Conservation (phyloP, 2,113 vertebrate species). For the Panthera tigris region DNA sequence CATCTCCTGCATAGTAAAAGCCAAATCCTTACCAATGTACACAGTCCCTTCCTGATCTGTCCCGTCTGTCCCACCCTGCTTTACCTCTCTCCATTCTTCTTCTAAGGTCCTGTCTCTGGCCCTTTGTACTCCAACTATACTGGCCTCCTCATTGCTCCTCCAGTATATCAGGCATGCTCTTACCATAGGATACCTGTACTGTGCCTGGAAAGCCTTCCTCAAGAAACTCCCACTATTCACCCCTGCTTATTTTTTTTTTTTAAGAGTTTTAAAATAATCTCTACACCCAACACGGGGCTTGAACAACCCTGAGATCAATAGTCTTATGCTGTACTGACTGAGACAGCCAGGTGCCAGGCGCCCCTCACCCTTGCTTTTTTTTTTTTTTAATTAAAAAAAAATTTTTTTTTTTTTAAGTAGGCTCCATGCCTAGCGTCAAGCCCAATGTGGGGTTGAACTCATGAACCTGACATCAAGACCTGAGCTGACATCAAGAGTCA, state of each 20-base stretch:
- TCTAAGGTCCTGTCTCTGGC: neutral
- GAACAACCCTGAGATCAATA: neutral
- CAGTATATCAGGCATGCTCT: neutral
- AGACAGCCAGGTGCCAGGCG: neutral
- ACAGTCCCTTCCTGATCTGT: neutral
- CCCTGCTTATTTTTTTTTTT: neutral
- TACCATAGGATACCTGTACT: neutral
- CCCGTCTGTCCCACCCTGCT: fast-evolving
- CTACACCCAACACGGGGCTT: neutral
- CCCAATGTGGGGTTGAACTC: no score
- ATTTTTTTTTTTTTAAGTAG: no score
- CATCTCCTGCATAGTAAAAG: neutral
- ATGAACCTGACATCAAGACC: no score
- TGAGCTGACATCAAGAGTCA: neutral
- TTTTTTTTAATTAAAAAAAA: neutral
- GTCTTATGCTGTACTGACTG: neutral
- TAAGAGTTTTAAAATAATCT: neutral
- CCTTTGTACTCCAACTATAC: neutral
- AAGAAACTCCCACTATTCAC: neutral
- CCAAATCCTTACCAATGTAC: neutral
- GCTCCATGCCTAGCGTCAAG: no score
- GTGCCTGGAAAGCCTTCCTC: neutral
- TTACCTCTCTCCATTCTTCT: no score
- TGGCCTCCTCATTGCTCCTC: neutral
- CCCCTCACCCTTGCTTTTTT: neutral